Percentiles rank a stretch among this genome's conserved stretches.
phyloP scores from a whole-genome alignment of 2,888 invertebrate genomes.

The Caenorhabditis uteleia region DNA sequence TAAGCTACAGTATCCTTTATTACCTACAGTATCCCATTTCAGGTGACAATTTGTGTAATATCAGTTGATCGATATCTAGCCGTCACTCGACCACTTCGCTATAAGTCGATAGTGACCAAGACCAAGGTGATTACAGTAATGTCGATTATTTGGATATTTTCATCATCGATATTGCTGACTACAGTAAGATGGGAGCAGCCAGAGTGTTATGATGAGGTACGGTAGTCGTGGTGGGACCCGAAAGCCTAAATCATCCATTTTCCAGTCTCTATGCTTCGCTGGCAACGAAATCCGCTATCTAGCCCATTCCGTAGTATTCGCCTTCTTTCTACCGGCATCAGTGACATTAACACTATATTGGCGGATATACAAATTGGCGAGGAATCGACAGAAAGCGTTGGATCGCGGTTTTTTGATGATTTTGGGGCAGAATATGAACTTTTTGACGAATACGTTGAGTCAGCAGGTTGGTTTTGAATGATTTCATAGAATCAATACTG shows the following conservation, averaged over 20 bases:
- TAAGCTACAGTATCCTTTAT: constrained; percentile 25
- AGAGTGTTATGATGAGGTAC: constrained; percentile 56
- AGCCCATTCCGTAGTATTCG: constrained; percentile 69
- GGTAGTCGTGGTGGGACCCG: neutral
- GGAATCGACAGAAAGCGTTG: constrained; percentile 65
- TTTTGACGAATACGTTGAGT: constrained; percentile 68
- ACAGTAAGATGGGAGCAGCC: constrained; percentile 67
- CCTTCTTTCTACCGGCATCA: constrained; percentile 69
- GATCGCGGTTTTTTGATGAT: constrained; percentile 68
- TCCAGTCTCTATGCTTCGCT: constrained; percentile 64
- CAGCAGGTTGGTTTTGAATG: constrained; percentile 50
- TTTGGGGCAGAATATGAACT: constrained; percentile 69
- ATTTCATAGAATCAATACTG: too few relatives aligned
- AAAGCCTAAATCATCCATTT: neutral
- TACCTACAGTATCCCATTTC: constrained; percentile 5
- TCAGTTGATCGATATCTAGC: constrained; percentile 71
- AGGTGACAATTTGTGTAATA: constrained; percentile 74
- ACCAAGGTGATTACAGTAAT: constrained; percentile 62
- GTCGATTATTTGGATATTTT: constrained; percentile 66
- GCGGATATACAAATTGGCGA: constrained; percentile 67
- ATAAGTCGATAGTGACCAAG: constrained; percentile 68
- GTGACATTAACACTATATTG: constrained; percentile 69
- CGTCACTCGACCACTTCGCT: constrained; percentile 68
- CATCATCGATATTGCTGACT: constrained; percentile 61
- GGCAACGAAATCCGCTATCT: constrained; percentile 68